Evolutionary conservation across 2,113 vertebrate genomes (phyloP), one percentile per base, ranked within the genome.

Genomic region (Sitta europaea): DNA sequence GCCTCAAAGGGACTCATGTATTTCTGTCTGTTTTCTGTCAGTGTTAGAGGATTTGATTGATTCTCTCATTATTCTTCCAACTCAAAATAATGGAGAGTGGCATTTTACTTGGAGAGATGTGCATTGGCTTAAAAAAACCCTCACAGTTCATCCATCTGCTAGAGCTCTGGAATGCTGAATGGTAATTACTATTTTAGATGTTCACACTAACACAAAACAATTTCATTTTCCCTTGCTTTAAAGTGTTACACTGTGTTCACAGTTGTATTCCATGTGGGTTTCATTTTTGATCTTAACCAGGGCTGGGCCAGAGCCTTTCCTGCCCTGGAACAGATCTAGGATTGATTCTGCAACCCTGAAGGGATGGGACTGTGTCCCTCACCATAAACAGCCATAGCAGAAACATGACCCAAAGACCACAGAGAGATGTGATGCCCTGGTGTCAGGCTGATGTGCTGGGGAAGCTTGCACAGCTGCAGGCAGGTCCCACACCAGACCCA

Each of bases 1-100:
- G 75, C 28, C 54, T 92, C 84, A 67, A 82, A 90, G 91, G 47
- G 43, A 61, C 42, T 90, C 58, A 76, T 54, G 83, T 83, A 92
- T 97, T 94, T 97, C 91, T 93, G 78, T 86, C 90, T 93, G 76
- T 81, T 88, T 95, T 95, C 83, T 96, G 90, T 95, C 96, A 97
- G 51, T 74, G 47, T 81, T 95, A 86, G 59, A 88, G 73, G 71
- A 93, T 93, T 85, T 96, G 94, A 97, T 96, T 90, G 90, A 97
- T 95, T 94, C 77, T 89, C 88, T 91, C 90, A 96, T 97, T 96
- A 96, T 91, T 91, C 84, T 95, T 88, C 74, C 63, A 88, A 53
- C 67, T 77, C 75, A 86, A 59, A 90, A 91, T 91, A 97, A 95
- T 72, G 59, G 83, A 92, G 63, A 88, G 23, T 73, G 61, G 28